These are phyloP conservation scores for Tor tambroides DNA, from an alignment of 2,113 vertebrate species.

Conservation along the genomic window DNA sequence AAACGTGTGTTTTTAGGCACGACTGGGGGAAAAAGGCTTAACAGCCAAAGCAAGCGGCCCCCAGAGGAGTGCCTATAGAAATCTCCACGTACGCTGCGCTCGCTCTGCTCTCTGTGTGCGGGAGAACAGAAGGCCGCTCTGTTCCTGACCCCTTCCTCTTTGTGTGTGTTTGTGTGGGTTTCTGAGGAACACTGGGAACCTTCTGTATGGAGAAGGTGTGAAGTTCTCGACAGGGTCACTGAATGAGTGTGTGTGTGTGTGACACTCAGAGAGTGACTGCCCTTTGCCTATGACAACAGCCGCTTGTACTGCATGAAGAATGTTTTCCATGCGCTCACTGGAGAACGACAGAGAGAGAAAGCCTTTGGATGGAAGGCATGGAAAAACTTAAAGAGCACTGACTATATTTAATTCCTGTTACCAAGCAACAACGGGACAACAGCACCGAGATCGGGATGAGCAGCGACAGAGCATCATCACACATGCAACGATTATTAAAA, in stretches of 20 bases:
- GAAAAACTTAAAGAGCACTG: constrained; percentile 75
- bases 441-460: constrained; percentile 67
- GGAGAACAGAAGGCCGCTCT: not conserved
- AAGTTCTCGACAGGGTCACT: constrained; percentile 38
- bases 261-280: constrained; percentile 66
- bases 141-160: not conserved
- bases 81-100: no score
- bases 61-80: constrained; percentile 10
- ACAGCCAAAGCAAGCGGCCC: not conserved
- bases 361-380: constrained; percentile 73
- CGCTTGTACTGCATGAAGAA: constrained; percentile 72
- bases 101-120: not conserved
- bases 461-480: constrained; percentile 57
- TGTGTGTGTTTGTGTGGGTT: constrained; percentile 26
- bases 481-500: not conserved
- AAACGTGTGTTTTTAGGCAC: not conserved
- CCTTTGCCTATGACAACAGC: constrained; percentile 74
- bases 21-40: not conserved
- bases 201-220: constrained; percentile 39
- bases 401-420: constrained; percentile 81
- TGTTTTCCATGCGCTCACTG: constrained; percentile 80
- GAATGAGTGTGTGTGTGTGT: not conserved
- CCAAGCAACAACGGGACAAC: constrained; percentile 75
- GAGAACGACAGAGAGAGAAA: constrained; percentile 63
- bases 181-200: constrained; percentile 13